A percentile compares a stretch with the other conserved stretches of the same genome.
These are phyloP conservation scores for Muraenolepis orangiensis DNA, from an alignment of 2,797 vertebrate genomes.

Conservation along the genomic window DNA sequence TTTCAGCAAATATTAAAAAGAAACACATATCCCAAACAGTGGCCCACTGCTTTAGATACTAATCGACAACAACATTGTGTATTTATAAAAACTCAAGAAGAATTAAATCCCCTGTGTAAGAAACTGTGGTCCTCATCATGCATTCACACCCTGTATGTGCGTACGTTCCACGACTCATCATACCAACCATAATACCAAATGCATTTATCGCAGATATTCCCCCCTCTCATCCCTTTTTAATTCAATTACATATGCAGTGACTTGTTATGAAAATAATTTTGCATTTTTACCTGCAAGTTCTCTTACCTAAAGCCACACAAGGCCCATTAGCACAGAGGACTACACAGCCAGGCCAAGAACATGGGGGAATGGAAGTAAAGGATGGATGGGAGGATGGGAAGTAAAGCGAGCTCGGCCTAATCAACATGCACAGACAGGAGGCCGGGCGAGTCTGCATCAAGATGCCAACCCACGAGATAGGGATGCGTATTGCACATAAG, in stretches of 20 bases:
- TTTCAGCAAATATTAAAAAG: no score
- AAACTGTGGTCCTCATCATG: no score
- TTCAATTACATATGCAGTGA: slow-evolving; percentile 5
- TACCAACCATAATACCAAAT: no score
- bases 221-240: slow-evolving; percentile 12
- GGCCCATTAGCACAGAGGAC: slow-evolving; percentile 40
- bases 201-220: background rate
- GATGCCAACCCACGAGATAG: slow-evolving; percentile 65
- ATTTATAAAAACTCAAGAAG: no score
- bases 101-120: no score
- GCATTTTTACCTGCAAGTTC: slow-evolving; percentile 25
- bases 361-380: no score
- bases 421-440: slow-evolving; percentile 67
- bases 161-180: no score
- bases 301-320: slow-evolving; percentile 42
- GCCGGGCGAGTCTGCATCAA: slow-evolving; percentile 52
- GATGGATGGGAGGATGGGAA: slow-evolving; percentile 51
- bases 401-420: slow-evolving; percentile 38
- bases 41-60: no score
- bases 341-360: slow-evolving; percentile 37
- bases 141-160: no score
- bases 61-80: no score
- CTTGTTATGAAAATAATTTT: slow-evolving; percentile 32
- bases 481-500: no score
- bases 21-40: no score